These are phyloP conservation scores for Mus musculus DNA, from an alignment of 2,113 vertebrate genomes.

Conservation along the genomic window DNA sequence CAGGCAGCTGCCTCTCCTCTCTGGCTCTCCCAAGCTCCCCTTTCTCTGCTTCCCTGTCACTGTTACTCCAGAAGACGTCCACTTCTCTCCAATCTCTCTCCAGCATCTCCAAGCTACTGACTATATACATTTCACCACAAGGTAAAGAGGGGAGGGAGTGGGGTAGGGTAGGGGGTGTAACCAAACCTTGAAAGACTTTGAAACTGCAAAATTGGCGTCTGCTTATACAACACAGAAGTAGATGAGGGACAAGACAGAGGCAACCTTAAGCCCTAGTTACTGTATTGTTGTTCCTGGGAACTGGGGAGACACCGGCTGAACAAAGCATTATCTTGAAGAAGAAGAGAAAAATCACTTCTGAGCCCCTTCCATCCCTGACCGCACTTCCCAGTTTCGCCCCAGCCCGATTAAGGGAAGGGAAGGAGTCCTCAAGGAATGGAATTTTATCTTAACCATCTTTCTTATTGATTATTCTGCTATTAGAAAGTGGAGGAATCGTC, in stretches of 20 bases:
- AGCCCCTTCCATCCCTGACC: conserved; percentile 68
- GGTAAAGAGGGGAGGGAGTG: conserved; percentile 81
- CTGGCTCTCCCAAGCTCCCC: conserved; percentile 75
- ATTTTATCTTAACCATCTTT: conserved; percentile 75
- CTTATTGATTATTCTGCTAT: conserved; percentile 71
- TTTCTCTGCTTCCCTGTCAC: conserved; percentile 77
- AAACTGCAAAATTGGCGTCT: conserved; percentile 71
- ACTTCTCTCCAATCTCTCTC: conserved; percentile 82
- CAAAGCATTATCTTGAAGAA: conserved; percentile 81
- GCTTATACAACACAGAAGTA: conserved; percentile 57
- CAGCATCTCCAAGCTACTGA: conserved; percentile 77
- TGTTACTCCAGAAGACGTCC: conserved; percentile 76
- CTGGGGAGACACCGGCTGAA: conserved; percentile 80
- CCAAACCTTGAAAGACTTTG: conserved; percentile 71
- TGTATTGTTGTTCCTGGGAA: conserved; percentile 75
- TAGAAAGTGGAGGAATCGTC: conserved; percentile 75
- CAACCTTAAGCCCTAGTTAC: conserved; percentile 70
- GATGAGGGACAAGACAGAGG: conserved; percentile 58
- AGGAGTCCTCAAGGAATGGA: background rate
- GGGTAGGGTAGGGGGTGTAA: conserved; percentile 55
- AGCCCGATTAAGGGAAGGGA: conserved; percentile 25
- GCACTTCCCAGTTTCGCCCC: conserved; percentile 58
- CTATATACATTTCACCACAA: conserved; percentile 76
- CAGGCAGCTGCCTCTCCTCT: conserved; percentile 69
- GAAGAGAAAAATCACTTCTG: conserved; percentile 75